phyloP scores from a whole-genome alignment of 2,888 invertebrate species.

The Euclidia mi region DNA sequence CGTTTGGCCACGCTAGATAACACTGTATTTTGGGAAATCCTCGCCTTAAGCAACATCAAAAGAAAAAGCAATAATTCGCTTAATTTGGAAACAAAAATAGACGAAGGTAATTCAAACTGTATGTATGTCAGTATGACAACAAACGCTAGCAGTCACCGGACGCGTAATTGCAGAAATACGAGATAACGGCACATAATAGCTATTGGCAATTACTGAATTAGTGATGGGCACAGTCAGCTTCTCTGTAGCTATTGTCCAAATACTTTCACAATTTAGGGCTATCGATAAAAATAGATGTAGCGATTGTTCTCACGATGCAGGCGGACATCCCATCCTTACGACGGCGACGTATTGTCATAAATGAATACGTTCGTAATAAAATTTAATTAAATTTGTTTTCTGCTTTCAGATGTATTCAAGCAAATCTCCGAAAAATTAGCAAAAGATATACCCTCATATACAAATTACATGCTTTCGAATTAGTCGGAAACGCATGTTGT shows the following conservation, averaged over 20 bases:
- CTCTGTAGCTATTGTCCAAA: constrained; percentile 51
- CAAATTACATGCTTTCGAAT: no score
- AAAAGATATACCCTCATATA: no score
- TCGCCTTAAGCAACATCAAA: no score
- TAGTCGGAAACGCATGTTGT: no score
- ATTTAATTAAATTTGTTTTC: no score
- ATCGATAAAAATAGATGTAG: constrained; percentile 55
- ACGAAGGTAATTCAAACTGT: constrained; percentile 3
- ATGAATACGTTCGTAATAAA: no score
- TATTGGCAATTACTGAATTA: constrained; percentile 47
- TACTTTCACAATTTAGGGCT: constrained; percentile 54
- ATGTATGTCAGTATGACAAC: constrained; percentile 31
- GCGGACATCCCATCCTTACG: no score
- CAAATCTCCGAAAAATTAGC: no score
- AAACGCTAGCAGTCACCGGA: constrained; percentile 19
- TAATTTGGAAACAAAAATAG: constrained; percentile 1
- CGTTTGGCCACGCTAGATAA: no score
- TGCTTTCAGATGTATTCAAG: no score
- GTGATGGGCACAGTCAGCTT: constrained; percentile 38
- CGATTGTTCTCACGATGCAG: constrained; percentile 66
- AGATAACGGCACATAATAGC: constrained; percentile 43
- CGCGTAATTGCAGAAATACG: constrained; percentile 39
- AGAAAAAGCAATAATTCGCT: neutral
- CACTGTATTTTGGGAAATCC: no score
- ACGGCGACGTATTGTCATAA: no score